Percentiles rank a stretch among this genome's conserved stretches.
Conservation (phyloP, 2,797 vertebrate genomes). For the Halcyon leucocephala region DNA sequence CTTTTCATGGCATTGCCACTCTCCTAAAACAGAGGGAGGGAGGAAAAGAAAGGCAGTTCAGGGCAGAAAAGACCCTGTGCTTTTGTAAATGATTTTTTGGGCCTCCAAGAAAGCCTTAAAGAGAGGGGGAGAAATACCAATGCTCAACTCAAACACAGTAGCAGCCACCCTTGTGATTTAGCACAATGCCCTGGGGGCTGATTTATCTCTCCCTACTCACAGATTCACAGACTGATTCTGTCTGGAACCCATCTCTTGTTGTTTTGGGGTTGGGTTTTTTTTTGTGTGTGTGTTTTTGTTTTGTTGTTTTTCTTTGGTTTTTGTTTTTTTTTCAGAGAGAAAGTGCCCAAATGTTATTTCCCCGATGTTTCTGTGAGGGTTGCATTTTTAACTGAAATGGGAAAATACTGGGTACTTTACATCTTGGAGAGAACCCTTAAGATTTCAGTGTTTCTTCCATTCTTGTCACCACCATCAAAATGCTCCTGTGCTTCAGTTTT, state of each 20-base stretch:
- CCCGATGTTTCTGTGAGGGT: accelerated
- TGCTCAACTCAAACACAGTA: not conserved
- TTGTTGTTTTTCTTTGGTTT: too few species aligned
- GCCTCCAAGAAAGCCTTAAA: not conserved
- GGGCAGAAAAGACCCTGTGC: not conserved
- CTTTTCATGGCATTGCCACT: not conserved
- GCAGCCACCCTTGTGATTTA: not conserved
- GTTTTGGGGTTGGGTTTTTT: too few species aligned
- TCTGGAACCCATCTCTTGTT: not conserved
- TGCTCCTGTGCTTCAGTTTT: not conserved
- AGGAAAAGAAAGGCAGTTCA: not conserved
- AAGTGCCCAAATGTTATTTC: not conserved
- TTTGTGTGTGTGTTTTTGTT: too few species aligned
- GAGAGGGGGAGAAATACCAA: not conserved
- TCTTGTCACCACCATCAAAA: not conserved
- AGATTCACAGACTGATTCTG: not conserved
- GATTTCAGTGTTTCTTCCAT: not conserved
- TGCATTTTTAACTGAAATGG: not conserved
- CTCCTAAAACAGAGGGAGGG: conserved; percentile 19
- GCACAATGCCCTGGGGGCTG: not conserved
- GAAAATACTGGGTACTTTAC: too few species aligned
- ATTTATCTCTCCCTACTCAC: not conserved
- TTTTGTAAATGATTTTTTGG: not conserved
- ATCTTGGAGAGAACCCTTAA: not conserved
- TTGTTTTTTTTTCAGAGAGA: too few species aligned